Base-by-base conservation (phyloP, 2,888 invertebrate species). In the Lymantria monacha region DNA sequence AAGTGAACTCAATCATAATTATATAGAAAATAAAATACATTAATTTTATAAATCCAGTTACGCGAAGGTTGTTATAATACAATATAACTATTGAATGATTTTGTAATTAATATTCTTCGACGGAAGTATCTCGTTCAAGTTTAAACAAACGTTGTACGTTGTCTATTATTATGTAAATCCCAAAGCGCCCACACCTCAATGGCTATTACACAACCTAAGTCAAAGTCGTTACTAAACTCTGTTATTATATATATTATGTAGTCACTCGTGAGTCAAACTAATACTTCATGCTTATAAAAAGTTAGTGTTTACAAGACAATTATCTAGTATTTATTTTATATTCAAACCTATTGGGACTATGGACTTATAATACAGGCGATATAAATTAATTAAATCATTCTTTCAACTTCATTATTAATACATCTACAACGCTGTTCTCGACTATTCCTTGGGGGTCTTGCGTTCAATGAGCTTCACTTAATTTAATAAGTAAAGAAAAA, bases 111-210 rank as follows among this genome's bases (percentile, higher is more conserved):
- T 31, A 44, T 9, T 9, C 15, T 13, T 42, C 9, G 33, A 30
- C 38, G 14, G 42, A 51, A 56, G 37, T 52, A 43, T 37, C 53
- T 44, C 30, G 44, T 38, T 51, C 43, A 43, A 46, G 33, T 51
- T 55, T 42, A 36, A 41, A 55, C 54, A 56, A 52, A 53, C 43
- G 46, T 53, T 58, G 48, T 42, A 44, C 15, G 31, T 51, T 40
- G 37, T 57, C 49, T 52, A 43, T 59, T 61, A 59, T 59, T 56
- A 65, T 62, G 66, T 62, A 59, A 68, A 65, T 57, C 42, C 53
- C 42, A 43, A 44, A 48, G 33, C 59, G 42, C 59, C 65, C 59
- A 66, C 65, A 59, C 48, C 47, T 54, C 43, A 57, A 55, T 61
- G 55, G 51, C 12, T 46, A 22, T 42, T 41, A 59, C 41, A 59